These are phyloP conservation scores for Sphaerophoria rueppellii DNA, from an alignment of 2,888 invertebrate genomes.

Conservation along the genomic window DNA sequence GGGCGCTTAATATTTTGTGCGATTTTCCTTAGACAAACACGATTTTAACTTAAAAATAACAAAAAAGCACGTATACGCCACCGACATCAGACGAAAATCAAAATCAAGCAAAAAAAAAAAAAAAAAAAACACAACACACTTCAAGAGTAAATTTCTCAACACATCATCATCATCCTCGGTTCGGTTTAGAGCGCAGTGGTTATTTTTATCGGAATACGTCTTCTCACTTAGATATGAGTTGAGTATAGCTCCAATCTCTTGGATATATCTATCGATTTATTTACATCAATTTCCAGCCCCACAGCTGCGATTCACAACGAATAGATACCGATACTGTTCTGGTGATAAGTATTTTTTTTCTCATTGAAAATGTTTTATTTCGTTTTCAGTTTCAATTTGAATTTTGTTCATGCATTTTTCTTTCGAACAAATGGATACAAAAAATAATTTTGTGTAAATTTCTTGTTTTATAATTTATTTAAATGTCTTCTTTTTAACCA, in stretches of 20 bases:
- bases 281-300: constrained; percentile 54
- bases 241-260: constrained; percentile 12
- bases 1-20: constrained; percentile 51
- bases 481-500: constrained; percentile 27
- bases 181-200: constrained; percentile 42
- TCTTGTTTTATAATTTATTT: constrained; percentile 22
- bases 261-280: constrained; percentile 50
- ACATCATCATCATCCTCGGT: constrained; percentile 51
- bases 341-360: constrained; percentile 51
- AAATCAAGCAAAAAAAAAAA: constrained; percentile 36
- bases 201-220: constrained; percentile 60
- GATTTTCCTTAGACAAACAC: constrained; percentile 49
- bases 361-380: constrained; percentile 4
- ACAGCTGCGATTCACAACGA: constrained; percentile 34
- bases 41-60: constrained; percentile 57
- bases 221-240: neutral
- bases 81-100: constrained; percentile 41
- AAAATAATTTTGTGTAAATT: constrained; percentile 21
- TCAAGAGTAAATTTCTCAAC: constrained; percentile 63
- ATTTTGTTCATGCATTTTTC: constrained; percentile 20
- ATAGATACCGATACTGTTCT: constrained; percentile 50
- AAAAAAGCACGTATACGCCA: constrained; percentile 69
- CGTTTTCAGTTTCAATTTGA: neutral
- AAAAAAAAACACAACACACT: constrained; percentile 24
- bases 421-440: neutral